Conservation (phyloP, 2,797 vertebrate species). For the Pantherophis alleghaniensis region DNA sequence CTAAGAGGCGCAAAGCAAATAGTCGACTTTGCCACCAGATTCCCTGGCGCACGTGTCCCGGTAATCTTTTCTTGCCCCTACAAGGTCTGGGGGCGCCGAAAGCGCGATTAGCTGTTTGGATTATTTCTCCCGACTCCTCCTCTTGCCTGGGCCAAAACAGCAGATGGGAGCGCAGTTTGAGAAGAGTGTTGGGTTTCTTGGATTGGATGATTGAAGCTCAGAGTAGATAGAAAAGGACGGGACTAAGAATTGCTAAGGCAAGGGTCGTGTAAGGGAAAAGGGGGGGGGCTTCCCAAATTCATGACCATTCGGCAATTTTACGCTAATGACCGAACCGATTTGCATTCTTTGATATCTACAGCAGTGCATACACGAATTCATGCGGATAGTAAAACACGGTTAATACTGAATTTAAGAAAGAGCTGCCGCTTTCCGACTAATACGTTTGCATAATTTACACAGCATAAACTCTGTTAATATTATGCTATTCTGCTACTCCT, state of each 20-base stretch:
- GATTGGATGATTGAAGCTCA: neutral
- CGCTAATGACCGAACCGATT: neutral
- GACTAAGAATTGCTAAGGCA: neutral
- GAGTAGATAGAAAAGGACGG: neutral
- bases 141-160: neutral
- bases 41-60: neutral
- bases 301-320: neutral
- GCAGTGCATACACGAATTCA: neutral
- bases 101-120: neutral
- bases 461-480: neutral
- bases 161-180: neutral
- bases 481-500: neutral
- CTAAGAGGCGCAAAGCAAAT: neutral
- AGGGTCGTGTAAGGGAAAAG: too few relatives aligned
- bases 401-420: neutral
- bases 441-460: neutral
- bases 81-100: conserved; percentile 1
- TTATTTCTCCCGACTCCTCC: neutral
- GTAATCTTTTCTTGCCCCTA: conserved; percentile 2
- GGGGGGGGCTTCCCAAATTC: neutral
- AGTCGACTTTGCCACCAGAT: neutral
- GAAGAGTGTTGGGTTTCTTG: neutral
- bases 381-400: neutral
- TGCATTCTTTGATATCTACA: neutral
- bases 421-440: neutral